A percentile compares a stretch with the other conserved stretches of the same genome.
phyloP scores from a whole-genome alignment of 2,797 vertebrate genomes.

The Alca torda region DNA sequence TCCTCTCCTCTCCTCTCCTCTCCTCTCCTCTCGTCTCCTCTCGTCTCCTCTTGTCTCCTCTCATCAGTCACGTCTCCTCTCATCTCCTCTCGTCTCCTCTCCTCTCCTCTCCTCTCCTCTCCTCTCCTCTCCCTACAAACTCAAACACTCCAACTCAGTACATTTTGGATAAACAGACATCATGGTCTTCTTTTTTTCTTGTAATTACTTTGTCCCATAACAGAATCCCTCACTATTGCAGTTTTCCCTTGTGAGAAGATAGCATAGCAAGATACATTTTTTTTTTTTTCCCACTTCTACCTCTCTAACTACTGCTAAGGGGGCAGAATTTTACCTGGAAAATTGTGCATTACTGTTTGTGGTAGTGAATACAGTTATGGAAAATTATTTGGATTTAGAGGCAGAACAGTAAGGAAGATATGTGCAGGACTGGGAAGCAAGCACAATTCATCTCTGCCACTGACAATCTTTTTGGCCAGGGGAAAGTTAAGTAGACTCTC shows the following conservation, averaged over 20 bases:
- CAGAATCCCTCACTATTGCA: neutral
- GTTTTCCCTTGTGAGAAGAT: neutral
- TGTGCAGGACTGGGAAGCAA: neutral
- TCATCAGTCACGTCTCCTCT: too few relatives aligned
- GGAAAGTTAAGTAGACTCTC: neutral
- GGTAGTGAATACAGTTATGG: neutral
- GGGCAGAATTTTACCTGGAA: neutral
- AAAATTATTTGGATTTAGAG: neutral
- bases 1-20: neutral
- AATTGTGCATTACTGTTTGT: neutral
- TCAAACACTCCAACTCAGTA: neutral
- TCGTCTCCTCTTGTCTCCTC: neutral
- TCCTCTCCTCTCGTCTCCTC: neutral
- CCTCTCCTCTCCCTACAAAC: neutral
- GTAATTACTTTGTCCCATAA: neutral
- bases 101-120: too few relatives aligned
- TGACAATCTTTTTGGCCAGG: neutral
- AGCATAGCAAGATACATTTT: neutral
- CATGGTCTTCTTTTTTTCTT: accelerated
- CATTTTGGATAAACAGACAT: neutral
- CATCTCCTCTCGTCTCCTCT: too few relatives aligned
- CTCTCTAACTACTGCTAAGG: neutral
- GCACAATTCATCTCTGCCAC: neutral
- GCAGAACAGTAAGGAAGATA: neutral
- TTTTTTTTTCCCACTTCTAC: neutral